Base-by-base conservation (phyloP, 2,797 vertebrate genomes). In the Otus scops region DNA sequence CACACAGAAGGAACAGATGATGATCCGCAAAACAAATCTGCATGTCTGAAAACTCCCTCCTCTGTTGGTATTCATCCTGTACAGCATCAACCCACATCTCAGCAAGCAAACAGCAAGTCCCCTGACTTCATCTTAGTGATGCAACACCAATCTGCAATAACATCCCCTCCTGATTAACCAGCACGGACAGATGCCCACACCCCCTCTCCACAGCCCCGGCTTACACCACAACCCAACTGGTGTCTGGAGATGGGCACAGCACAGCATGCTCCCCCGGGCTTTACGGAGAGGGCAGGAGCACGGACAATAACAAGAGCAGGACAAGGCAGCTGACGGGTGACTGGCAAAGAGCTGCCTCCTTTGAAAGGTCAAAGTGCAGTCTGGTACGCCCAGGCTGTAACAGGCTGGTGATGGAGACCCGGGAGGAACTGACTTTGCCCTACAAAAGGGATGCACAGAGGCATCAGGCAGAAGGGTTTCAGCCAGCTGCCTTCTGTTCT, bases 1-100 rank as follows among this genome's bases (percentile, higher is more conserved):
- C 89, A 73, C 89, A 45, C 70, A 75, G 91, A 96, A 93, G 89
- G 93, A 94, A 34, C 88, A 95, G 96, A 88, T 32, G 92, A 94
- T 15, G 59, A 92, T 65, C 69, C 20, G 3, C 89, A 63, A 84
- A 94, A 94, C 92, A 95, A 92, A 93, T 78, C 88, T 51, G 82
- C 82, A 4, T 21, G 94, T 81, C 95, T 91, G 95, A 87, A 89
- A 95, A 85, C 91, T 77, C 89, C 43, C 68, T 5, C 3, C 74
- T 45, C 13, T 0, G 30, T 3, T 36, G 36, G 67, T 23, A 17
- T 14, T 60, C 84, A 59, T 36, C 76, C 89, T 3, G 51, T 22
- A 32, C 30, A 13, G 26, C n/a, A 7, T 20, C 78, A 51, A 14
- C 51, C 57, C 56, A 3, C 53, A 41, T 2, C 75, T 26, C 94